Base-by-base conservation (phyloP, 2,113 vertebrate species). In the Vulpes ferrilata region DNA sequence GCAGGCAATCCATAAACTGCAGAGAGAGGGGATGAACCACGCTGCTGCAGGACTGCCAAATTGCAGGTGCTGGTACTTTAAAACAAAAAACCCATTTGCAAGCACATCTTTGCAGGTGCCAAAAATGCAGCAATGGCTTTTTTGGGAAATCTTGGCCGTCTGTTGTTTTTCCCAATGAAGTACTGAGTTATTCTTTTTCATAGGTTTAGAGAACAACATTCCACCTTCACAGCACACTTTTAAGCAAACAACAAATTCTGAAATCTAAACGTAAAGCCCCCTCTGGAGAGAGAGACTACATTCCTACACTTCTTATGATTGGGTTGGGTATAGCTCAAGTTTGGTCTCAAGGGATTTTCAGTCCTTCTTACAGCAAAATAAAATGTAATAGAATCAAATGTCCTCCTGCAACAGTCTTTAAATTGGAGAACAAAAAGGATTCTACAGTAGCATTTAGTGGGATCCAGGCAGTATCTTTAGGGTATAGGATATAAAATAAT, bases 131-230 rank as follows among this genome's bases (percentile, higher is more conserved):
- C 96, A 96, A 67, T 95, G 93, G 85, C 93, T 97, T 98, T 97
- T 98, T 95, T 88, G 90, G 97, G 96, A 97, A 97, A 98, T 97
- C 95, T 94, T 90, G 97, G 95, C 97, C 96, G 98, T 97, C 94
- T 97, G 93, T 97, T 98, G 97, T 98, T 98, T 97, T 98, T 96
- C 95, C 97, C 97, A 96, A 0, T 92, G 94, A 98, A 97, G 62
- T 97, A 96, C 48, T 88, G 90, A 96, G 89, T 96, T 97, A 92
- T 83, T 97, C 97, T 98, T 95, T 97, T 96, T 96, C 97, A 94
- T 96, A 67, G 91, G 69, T 95, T 96, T 98, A 97, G 94, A 97
- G 95, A 96, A 87, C 94, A 98, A 96, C 93, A 98, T 96, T 95
- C 67, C 69, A 98, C 95, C 90, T 96, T 98, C 90, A 97, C 30